Percentiles rank a stretch among this genome's conserved stretches.
Conservation (phyloP, 2,888 invertebrate species). For the Folsomia candida region DNA sequence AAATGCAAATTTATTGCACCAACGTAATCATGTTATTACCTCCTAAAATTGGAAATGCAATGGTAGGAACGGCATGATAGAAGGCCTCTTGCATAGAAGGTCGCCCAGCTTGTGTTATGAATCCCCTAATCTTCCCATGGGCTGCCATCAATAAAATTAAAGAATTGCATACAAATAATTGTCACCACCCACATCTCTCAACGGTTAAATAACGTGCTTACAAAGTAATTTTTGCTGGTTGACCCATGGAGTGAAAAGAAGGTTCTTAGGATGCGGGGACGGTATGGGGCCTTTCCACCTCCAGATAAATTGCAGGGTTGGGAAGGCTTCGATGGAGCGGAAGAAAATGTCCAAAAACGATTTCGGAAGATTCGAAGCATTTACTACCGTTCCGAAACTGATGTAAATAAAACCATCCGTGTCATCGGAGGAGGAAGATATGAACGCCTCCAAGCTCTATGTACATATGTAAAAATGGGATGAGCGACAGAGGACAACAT, state of each 20-base stretch:
- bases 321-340: conserved; percentile 28
- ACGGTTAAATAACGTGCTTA: not conserved
- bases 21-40: conserved; percentile 1
- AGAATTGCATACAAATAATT: not conserved
- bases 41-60: conserved; percentile 57
- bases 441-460: not conserved
- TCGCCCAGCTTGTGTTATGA: conserved; percentile 67
- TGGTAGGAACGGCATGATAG: conserved; percentile 61
- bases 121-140: conserved; percentile 60
- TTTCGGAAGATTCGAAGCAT: conserved; percentile 25
- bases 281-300: conserved; percentile 38
- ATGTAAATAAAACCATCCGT: conserved; percentile 33
- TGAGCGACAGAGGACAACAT: no score
- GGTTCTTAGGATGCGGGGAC: conserved; percentile 51
- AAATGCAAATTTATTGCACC: not conserved
- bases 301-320: conserved; percentile 41
- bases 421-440: not conserved
- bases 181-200: not conserved
- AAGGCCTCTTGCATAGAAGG: conserved; percentile 65
- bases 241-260: conserved; percentile 49
- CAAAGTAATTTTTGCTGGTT: conserved; percentile 36
- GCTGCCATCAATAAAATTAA: conserved; percentile 52
- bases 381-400: conserved; percentile 37
- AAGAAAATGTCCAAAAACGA: conserved; percentile 30
- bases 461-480: no score